Conservation (phyloP, 1,140 invertebrate species). For the Drosophila kikkawai region DNA sequence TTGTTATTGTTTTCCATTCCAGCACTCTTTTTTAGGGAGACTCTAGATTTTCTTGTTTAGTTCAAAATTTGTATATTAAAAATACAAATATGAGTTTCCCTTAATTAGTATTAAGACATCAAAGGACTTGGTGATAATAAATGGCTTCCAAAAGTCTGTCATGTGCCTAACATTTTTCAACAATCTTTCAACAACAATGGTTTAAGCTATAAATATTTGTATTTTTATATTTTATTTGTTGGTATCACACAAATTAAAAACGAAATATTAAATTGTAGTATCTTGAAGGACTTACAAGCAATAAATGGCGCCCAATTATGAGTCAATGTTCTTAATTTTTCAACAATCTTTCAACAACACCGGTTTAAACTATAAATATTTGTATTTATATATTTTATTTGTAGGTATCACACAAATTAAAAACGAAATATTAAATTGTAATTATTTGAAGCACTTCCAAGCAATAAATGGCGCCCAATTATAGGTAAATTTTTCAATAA, state of each 20-base stretch:
- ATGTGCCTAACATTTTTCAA: neutral
- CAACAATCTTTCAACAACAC: neutral
- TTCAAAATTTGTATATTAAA: neutral
- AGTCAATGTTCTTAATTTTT: neutral
- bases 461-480: no score
- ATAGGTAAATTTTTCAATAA: no score
- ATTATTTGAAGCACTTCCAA: no score
- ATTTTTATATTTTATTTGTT: neutral
- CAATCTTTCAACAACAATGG: neutral
- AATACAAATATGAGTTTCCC: no score
- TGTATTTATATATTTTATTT: neutral
- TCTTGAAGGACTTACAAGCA: neutral
- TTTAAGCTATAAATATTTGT: neutral
- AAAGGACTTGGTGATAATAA: no score
- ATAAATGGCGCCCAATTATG: neutral
- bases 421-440: neutral
- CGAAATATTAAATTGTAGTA: neutral
- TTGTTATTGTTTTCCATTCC: slow-evolving; percentile 71
- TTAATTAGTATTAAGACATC: no score
- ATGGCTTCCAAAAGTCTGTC: neutral
- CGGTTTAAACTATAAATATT: no score
- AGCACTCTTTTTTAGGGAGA: slow-evolving; percentile 1
- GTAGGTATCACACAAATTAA: neutral
- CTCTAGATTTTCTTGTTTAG: neutral
- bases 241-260: neutral